Evolutionary conservation across 2,113 vertebrate species (phyloP).

Genomic region (Maccullochella peelii): DNA sequence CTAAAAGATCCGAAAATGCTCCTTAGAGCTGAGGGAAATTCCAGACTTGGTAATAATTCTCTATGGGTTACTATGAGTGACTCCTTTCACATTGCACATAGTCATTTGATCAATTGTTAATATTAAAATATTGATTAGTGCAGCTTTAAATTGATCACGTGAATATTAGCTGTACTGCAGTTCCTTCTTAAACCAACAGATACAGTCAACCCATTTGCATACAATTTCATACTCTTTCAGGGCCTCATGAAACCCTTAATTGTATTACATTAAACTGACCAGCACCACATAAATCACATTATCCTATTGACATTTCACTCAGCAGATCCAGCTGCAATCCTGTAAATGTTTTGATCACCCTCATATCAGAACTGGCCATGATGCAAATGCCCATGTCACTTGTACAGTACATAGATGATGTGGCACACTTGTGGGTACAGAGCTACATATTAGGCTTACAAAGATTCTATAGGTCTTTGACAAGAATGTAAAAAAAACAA

Average conservation of each 20-base stretch:
- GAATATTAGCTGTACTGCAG: not conserved
- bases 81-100: not conserved
- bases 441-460: not conserved
- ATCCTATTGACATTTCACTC: not conserved
- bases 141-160: not conserved
- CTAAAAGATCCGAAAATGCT: no score
- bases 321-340: not conserved
- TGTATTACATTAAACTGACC: not conserved
- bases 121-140: not conserved
- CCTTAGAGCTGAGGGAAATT: no score
- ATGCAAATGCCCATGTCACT: not conserved
- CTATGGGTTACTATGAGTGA: not conserved
- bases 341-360: not conserved
- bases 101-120: not conserved
- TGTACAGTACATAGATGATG: not conserved
- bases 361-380: not conserved
- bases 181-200: not conserved
- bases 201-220: not conserved
- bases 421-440: not conserved
- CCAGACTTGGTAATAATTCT: not conserved
- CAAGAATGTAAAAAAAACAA: not conserved
- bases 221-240: not conserved
- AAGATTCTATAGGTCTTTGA: not conserved
- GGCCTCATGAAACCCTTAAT: not conserved
- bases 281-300: conserved; percentile 5